Evolutionary conservation across 30 jellyfish, hydroid and myxozoan genomes (phyloP), one percentile per base, ranked within the genome.

Genomic region (Hydractinia symbiolongicarpus): DNA sequence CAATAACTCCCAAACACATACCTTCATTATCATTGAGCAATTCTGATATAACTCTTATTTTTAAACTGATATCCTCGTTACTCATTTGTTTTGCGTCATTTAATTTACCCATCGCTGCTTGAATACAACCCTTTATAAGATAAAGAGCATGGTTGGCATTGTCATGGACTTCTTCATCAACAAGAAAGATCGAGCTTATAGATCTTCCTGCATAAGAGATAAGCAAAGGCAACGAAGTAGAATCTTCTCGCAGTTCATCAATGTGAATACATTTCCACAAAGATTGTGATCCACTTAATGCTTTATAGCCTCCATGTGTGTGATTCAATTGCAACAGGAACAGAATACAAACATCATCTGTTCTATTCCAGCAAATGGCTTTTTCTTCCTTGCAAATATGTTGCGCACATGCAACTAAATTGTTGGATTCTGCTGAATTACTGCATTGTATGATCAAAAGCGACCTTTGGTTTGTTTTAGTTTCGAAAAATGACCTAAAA

Each of bases 201-300:
- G 83, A 53, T 7, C 66, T 67, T 5, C 79, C 81, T 20, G 88
- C 85, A 60, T 52, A 81, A 49, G 60, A 54, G 7, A 82, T 78
- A 66, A 88, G 70, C 40, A 87, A 76, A 16, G 96, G 96, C 62
- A 88, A 44, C 7, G 66, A 82, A 55, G 73, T 82, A 44, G 82
- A 67, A n/a, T 88, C 82, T 49, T 86, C 89, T 5, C 96, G 83
- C 51, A 88, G 91, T 69, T 88, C 96, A 78, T 88, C 96, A 55
- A 88, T 81, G 83, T 88, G 96, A 64, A 79, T 74, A 50, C 85
- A 88, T 9, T 54, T 76, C 96, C 96, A 88, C 55, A 49, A 58
- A 9, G 85, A 55, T 54, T 17, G 76, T 49, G 85, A 77, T 19
- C 54, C n/a, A 30, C 85, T 77, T 58, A 77, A 66, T 15, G 55